phyloP scores from a whole-genome alignment of 2,797 vertebrate genomes.

The Ptychadena robeensis region DNA sequence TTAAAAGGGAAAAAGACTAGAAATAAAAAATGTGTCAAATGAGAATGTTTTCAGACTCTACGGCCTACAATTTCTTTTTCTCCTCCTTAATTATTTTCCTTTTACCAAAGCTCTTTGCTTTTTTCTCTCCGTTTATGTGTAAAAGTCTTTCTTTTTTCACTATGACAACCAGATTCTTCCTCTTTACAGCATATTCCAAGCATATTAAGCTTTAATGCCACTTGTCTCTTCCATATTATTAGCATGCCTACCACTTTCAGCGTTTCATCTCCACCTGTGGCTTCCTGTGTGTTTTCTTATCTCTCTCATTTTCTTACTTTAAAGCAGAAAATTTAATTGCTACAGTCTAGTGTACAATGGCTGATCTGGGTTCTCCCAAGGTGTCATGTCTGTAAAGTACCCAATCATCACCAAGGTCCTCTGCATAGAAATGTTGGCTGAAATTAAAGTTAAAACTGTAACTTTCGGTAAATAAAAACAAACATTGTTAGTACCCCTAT shows the following conservation, averaged over 20 bases:
- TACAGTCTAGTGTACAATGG: no score
- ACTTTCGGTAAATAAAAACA: no score
- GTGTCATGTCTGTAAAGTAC: no score
- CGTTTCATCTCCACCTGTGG: background rate
- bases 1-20: background rate
- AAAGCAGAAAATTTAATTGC: no score
- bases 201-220: slow-evolving; percentile 20
- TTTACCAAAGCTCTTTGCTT: slow-evolving; percentile 11
- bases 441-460: no score
- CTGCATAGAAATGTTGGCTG: no score
- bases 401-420: no score
- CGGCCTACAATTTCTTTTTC: slow-evolving; percentile 21
- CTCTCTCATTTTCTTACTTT: background rate
- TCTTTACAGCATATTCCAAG: slow-evolving; percentile 5
- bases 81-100: slow-evolving; percentile 24
- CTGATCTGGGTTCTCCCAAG: no score
- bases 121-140: slow-evolving; percentile 4
- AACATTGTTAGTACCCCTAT: no score
- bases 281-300: background rate
- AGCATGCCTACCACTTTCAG: slow-evolving; percentile 32
- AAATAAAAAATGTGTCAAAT: background rate
- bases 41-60: background rate
- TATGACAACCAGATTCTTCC: slow-evolving; percentile 34
- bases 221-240: slow-evolving; percentile 33
- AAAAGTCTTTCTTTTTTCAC: slow-evolving; percentile 11